phyloP scores from a whole-genome alignment of 2,888 invertebrate species.

The Drosophila yooni region DNA sequence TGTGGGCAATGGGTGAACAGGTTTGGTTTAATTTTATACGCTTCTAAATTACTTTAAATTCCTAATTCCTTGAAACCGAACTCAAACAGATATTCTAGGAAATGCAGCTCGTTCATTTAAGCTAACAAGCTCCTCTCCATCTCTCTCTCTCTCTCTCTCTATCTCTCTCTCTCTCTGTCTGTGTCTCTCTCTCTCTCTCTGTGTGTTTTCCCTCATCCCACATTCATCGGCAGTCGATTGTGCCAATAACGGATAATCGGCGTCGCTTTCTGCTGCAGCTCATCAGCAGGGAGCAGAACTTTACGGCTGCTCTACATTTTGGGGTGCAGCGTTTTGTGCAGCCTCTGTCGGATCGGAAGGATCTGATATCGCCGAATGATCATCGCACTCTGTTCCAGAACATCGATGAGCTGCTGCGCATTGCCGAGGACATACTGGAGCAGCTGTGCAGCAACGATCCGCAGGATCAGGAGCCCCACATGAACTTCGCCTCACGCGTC shows the following conservation, averaged over 20 bases:
- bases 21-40: not conserved
- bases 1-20: not conserved
- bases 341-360: constrained; percentile 90
- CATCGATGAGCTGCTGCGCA: constrained; percentile 90
- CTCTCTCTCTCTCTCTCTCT: not conserved
- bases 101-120: constrained; percentile 3
- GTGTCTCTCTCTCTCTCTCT: not conserved
- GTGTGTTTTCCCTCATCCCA: not conserved
- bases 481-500: constrained; percentile 88
- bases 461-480: constrained; percentile 89
- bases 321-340: constrained; percentile 92
- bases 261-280: constrained; percentile 91
- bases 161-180: not conserved
- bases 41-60: not conserved
- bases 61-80: not conserved
- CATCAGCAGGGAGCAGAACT: constrained; percentile 91
- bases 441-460: constrained; percentile 88
- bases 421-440: constrained; percentile 93
- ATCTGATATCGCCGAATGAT: constrained; percentile 91
- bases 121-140: constrained; percentile 11
- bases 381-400: constrained; percentile 94
- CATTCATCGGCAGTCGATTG: constrained; percentile 82
- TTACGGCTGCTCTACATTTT: constrained; percentile 91
- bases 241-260: constrained; percentile 86
- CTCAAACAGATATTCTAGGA: not conserved